phyloP scores from a whole-genome alignment of 2,888 invertebrate species.

The Meganola albula region DNA sequence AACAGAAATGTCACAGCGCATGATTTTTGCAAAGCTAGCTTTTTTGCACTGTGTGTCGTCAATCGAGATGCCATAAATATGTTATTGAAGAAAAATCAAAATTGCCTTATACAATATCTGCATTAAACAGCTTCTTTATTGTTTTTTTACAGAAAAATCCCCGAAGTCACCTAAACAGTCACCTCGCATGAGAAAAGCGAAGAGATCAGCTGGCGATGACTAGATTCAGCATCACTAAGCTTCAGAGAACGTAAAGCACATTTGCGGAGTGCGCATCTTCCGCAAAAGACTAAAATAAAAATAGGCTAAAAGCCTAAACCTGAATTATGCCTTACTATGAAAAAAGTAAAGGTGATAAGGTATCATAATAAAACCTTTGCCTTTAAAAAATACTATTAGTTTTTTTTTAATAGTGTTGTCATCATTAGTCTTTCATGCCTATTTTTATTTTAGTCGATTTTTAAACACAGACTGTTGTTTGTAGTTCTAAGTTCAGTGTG shows the following conservation, averaged over 20 bases:
- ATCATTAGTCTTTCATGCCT: constrained; percentile 26
- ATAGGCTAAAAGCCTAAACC: constrained; percentile 30
- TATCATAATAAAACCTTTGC: not conserved
- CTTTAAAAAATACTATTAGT: constrained; percentile 4
- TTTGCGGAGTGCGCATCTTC: constrained; percentile 28
- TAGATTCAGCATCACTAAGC: constrained; percentile 42
- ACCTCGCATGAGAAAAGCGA: constrained; percentile 87
- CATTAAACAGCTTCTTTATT: no score
- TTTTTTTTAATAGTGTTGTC: not conserved
- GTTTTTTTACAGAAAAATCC: constrained; percentile 84
- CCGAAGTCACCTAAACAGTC: constrained; percentile 82
- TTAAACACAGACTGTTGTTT: constrained; percentile 52
- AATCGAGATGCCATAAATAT: no score
- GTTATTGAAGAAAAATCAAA: no score
- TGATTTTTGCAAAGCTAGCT: no score
- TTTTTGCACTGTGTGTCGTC: no score
- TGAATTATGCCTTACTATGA: not conserved
- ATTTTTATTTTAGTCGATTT: constrained; percentile 54
- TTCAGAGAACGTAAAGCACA: constrained; percentile 30
- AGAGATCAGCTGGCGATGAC: constrained; percentile 84
- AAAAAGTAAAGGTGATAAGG: not conserved
- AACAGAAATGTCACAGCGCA: no score
- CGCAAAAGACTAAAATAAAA: constrained; percentile 47
- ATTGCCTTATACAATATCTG: no score
- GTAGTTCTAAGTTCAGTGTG: constrained; percentile 56